Base-by-base conservation (phyloP, 2,797 vertebrate species). In the Chromobotia macracanthus region DNA sequence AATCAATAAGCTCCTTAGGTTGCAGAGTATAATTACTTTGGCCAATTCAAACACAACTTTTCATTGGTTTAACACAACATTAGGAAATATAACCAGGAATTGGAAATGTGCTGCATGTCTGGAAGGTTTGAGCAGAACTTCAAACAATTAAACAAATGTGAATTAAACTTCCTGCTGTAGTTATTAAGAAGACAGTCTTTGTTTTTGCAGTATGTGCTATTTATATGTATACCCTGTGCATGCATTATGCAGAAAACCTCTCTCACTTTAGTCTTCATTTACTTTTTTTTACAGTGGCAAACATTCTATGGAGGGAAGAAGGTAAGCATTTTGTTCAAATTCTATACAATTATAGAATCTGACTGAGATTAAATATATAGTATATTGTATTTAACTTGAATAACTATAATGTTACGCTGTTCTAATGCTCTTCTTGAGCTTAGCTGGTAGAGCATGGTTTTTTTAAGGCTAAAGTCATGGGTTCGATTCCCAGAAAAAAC, bases 291-390 rank as follows among this genome's bases (percentile, higher is more conserved):
- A 86, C 94, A 99, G 97, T 99, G 92, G 96, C 96, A 91, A 99
- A 98, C 92, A 98, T 99, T 90, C 92, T 99, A 86, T 99, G 97
- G 97, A 92, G 96, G 90, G 97, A 99, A 90, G 97, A 97, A 97
- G 97, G 97, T 99, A 97, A 31, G 90, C 68, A 31, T 31, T n/a
- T 10, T 23, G 25, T 35, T n/a, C 31, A n/a, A n/a, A n/a, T n/a
- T n/a, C 8, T 58, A 16, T 64, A 15, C 16, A 70, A 65, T 48
- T 28, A 18, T 44, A 19, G 18, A 13, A 18, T 73, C 2, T 31
- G 11, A n/a, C 55, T 61, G 56, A 56, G 46, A 5, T 25, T 10
- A 44, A 44, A 60, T 65, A 48, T 55, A 35, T 23, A 19, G 46
- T 15, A 53, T 56, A 56, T 19, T 48, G 9, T 53, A 25, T 10